phyloP scores from a whole-genome alignment of 2,797 vertebrate species.

The Myripristis jacobus region DNA sequence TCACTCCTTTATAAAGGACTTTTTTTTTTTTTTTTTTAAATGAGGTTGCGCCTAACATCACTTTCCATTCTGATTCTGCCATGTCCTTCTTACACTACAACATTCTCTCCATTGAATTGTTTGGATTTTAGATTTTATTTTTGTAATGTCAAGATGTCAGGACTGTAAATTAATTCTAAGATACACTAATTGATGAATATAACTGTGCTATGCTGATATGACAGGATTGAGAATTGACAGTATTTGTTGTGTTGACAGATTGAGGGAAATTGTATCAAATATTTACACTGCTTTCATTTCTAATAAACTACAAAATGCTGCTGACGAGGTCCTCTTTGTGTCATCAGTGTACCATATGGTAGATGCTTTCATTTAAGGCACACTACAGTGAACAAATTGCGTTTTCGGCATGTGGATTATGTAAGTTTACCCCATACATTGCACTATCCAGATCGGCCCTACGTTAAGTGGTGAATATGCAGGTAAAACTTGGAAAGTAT shows the following conservation, averaged over 20 bases:
- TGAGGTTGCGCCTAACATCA: slow-evolving; percentile 44
- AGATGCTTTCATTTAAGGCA: slow-evolving; percentile 1
- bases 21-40: slow-evolving; percentile 14
- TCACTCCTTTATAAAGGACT: slow-evolving; percentile 50
- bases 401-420: no score
- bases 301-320: slow-evolving; percentile 78
- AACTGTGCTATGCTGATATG: slow-evolving; percentile 36
- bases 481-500: no score
- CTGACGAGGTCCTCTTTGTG: slow-evolving; percentile 30
- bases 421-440: no score
- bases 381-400: no score
- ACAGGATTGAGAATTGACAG: slow-evolving; percentile 40
- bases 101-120: slow-evolving; percentile 52
- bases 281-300: slow-evolving; percentile 78
- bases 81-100: slow-evolving; percentile 32
- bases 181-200: slow-evolving; percentile 65
- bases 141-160: slow-evolving; percentile 72
- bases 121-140: slow-evolving; percentile 76
- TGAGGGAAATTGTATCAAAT: slow-evolving; percentile 54
- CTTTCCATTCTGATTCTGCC: slow-evolving; percentile 17
- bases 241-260: slow-evolving; percentile 51
- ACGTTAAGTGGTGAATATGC: no score
- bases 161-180: slow-evolving; percentile 68
- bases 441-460: background rate
- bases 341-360: background rate